These are phyloP conservation scores for Nomia melanderi DNA, from an alignment of 1,140 invertebrate genomes.

Conservation along the genomic window DNA sequence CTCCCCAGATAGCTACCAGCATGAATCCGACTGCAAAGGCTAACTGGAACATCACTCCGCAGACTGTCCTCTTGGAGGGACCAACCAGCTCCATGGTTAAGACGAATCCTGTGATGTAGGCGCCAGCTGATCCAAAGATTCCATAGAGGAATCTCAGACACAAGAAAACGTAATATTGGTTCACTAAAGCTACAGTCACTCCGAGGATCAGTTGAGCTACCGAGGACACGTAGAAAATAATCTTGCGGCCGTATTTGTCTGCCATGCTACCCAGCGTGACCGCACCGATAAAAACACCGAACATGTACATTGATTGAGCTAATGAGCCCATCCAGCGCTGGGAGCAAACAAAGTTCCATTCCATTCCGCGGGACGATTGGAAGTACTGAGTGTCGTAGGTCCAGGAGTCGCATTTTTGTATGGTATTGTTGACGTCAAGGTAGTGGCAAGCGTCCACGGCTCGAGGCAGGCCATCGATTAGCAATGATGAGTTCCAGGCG, in stretches of 20 bases:
- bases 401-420: slow-evolving; percentile 83
- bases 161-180: slow-evolving; percentile 88
- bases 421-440: slow-evolving; percentile 76
- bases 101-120: slow-evolving; percentile 92
- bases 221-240: slow-evolving; percentile 88
- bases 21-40: slow-evolving; percentile 92
- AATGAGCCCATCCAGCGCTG: slow-evolving; percentile 89
- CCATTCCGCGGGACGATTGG: slow-evolving; percentile 86
- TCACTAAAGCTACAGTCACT: slow-evolving; percentile 87
- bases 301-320: slow-evolving; percentile 91
- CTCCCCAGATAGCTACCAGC: slow-evolving; percentile 91
- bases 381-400: slow-evolving; percentile 88
- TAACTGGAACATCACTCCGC: slow-evolving; percentile 90
- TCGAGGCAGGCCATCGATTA: not conserved
- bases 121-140: slow-evolving; percentile 90
- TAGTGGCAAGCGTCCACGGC: slow-evolving; percentile 84
- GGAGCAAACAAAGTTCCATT: slow-evolving; percentile 94
- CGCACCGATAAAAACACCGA: slow-evolving; percentile 93
- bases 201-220: slow-evolving; percentile 87
- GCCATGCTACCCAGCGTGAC: slow-evolving; percentile 92
- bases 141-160: slow-evolving; percentile 88
- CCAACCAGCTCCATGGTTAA: slow-evolving; percentile 94
- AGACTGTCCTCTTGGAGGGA: slow-evolving; percentile 88
- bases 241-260: slow-evolving; percentile 92
- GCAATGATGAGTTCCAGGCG: not conserved